Conservation (phyloP, 2,888 invertebrate species). For the Cryptosula pallasiana region DNA sequence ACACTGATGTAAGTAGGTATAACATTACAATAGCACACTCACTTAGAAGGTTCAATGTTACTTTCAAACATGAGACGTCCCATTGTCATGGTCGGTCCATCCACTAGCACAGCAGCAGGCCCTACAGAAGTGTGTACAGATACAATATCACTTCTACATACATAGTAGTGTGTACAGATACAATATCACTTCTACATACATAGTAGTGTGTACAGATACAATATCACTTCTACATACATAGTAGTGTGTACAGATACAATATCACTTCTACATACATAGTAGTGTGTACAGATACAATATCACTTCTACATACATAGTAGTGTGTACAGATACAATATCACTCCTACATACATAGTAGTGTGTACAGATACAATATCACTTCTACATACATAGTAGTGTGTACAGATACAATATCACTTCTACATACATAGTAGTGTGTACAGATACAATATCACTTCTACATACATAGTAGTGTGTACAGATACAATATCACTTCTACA, state of each 20-base stretch:
- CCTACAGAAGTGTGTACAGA: not conserved
- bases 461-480: not conserved
- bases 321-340: not conserved
- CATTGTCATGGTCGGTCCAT: slow-evolving; percentile 44
- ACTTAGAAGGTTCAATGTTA: slow-evolving; percentile 46
- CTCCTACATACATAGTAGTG: not conserved
- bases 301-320: not conserved
- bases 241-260: not conserved
- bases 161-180: not conserved
- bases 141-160: not conserved
- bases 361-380: not conserved
- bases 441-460: not conserved
- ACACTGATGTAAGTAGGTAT: too few species aligned
- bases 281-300: not conserved
- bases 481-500: not conserved
- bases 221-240: not conserved
- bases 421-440: too few species aligned
- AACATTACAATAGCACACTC: too few species aligned
- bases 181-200: not conserved
- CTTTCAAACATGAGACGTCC: slow-evolving; percentile 46
- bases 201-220: not conserved
- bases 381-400: not conserved
- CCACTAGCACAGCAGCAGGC: slow-evolving; percentile 32
- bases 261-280: too few species aligned
- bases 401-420: too few species aligned